Base-by-base conservation (phyloP, 2,797 vertebrate species). In the Alcedo quadribrachys region DNA sequence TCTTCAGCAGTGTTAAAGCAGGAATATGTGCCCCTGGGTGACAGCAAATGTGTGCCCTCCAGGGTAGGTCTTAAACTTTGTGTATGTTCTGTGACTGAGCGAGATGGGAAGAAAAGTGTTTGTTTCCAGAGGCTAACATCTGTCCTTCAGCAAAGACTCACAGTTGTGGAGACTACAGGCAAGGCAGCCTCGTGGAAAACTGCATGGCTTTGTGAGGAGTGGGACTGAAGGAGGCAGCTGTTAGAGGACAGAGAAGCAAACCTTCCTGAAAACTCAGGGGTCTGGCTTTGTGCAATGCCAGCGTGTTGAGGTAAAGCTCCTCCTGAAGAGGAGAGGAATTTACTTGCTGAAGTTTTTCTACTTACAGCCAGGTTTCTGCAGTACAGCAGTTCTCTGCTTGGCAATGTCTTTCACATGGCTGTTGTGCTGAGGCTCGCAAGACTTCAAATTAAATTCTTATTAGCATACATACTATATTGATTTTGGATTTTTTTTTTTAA, bases 121-220 rank as follows among this genome's bases (percentile, higher is more conserved):
- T 69, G 45, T 81, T 92, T 95, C 81, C 74, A 83, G 61, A 89
- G 74, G 42, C 71, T 71, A 74, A 85, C 80, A 25, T 79, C 70
- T 76, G 33, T 35, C 53, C 77, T 91, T 83, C 3, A 0, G 27
- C 58, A 42, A 33, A 67, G 45, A 76, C 32, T 87, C 27, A 14
- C 32, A 67, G 30, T 46, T 4, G 2, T 13, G 21, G 48, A 55
- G 40, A 63, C 70, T 87, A 30, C 63, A 77, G 58, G 45, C 70
- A 76, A 77, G 65, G 57, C 82, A 65, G 30, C 62, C 50, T 81
- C 13, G 8, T 4, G 46, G 58, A n/a, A 81, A 66, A 66, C 37
- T 19, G n/a, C 32, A 28, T 19, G 35, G 35, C n/a, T 70, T 6
- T 60, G 2, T 68, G 48, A 69, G 35, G n/a, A 81, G 43, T 54